phyloP scores from a whole-genome alignment of 2,113 vertebrate species.

The Nibea albiflora region DNA sequence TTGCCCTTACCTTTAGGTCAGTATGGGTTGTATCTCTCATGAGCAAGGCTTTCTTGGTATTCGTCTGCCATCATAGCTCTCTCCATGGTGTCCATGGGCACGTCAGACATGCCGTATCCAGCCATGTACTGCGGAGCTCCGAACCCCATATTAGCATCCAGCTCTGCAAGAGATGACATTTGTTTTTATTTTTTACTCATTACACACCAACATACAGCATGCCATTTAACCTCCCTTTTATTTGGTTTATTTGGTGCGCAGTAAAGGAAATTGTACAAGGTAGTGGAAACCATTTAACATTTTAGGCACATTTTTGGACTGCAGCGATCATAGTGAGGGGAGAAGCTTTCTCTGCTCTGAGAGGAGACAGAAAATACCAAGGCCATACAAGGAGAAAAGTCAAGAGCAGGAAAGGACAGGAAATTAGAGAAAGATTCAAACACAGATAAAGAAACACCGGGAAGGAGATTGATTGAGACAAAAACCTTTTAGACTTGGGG shows the following conservation, averaged over 20 bases:
- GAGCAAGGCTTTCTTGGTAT: slow-evolving; percentile 23
- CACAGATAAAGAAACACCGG: slow-evolving; percentile 30
- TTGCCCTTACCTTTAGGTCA: slow-evolving; percentile 73
- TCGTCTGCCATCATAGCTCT: slow-evolving; percentile 69
- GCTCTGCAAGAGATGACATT: slow-evolving; percentile 62
- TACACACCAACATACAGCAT: background rate
- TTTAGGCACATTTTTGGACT: slow-evolving; percentile 1
- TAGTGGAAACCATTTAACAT: slow-evolving; percentile 11
- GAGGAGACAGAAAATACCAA: slow-evolving; percentile 54
- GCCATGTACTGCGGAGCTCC: no score
- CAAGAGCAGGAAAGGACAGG: slow-evolving; percentile 11
- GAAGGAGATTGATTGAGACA: background rate
- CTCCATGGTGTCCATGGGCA: slow-evolving; percentile 63
- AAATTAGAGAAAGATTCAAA: slow-evolving; percentile 45
- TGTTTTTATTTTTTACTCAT: background rate
- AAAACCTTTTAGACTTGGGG: background rate
- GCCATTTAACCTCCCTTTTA: background rate
- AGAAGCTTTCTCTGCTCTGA: slow-evolving; percentile 3
- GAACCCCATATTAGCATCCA: slow-evolving; percentile 47
- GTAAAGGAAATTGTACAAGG: background rate
- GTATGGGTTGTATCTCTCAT: slow-evolving; percentile 28
- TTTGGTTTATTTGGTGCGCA: background rate
- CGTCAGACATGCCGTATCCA: slow-evolving; percentile 22
- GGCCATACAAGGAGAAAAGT: slow-evolving; percentile 54
- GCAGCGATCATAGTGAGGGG: background rate